Base-by-base conservation (phyloP, 2,113 vertebrate genomes). In the Macaca nemestrina region DNA sequence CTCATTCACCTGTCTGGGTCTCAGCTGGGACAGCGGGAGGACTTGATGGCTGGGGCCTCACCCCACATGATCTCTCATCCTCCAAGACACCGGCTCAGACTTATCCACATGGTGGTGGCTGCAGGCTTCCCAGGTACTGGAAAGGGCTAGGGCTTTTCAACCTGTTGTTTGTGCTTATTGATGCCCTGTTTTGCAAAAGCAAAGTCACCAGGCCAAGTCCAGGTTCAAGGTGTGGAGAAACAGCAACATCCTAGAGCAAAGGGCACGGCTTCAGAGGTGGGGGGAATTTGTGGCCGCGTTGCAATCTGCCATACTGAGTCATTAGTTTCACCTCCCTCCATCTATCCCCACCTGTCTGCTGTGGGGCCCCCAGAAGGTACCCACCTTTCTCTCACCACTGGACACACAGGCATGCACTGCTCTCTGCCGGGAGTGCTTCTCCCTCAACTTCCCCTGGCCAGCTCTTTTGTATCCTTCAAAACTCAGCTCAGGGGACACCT, bases 261-360 rank as follows among this genome's bases (percentile, higher is more conserved):
- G 17, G 30, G 45, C 1, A 25, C 2, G 1, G 5, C 4, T 2
- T 45, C 20, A 64, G 40, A 16, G 57, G 5, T 30, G 1, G 43
- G 27, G 18, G n/a, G 30, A 27, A 68, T 11, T 25, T 14, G 20
- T 25, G 38, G 22, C 20, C 45, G 1, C 1, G 12, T 3, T 50
- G 35, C 40, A 14, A 45, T 32, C 67, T 32, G 7, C 38, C 27
- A 38, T 45, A 35, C 2, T 3, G 4, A 2, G 0, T 61, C 45
- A 27, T 35, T 12, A 10, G 17, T 70, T 40, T 25, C 43, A 23
- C 11, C 45, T 32, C 32, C 8, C 35, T 32, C 48, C 8, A 35
- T 27, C 11, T 18, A 17, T 25, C 32, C 30, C 55, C 10, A 18
- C 32, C 40, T 8, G 3, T 18, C 27, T 45, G n/a, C 50, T 73